Base-by-base conservation (phyloP, 2,113 vertebrate species). In the Phrynosoma platyrhinos region DNA sequence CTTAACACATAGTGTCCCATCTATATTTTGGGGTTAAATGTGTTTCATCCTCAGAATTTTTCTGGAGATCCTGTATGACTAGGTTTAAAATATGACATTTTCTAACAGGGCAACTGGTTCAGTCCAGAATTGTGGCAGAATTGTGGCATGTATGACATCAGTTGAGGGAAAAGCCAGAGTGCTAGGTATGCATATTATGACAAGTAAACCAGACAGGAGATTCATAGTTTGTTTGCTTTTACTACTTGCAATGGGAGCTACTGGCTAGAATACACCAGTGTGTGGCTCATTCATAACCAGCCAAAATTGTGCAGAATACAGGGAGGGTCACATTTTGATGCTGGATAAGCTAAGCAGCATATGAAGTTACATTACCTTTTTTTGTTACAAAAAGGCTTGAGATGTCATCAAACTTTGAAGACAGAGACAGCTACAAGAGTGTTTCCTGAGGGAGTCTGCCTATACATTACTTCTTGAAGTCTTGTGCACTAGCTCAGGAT, bases 391-490 rank as follows among this genome's bases (percentile, higher is more conserved):
- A 0, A 58, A 66, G 40, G 55, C 36, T 83, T 4, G 77, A 85
- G 21, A 83, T 69, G 47, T 12, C 88, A 12, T 83, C 82, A 64
- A 2, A 42, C 23, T 30, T 58, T 82, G 68, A 53, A 88, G 74
- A 36, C 30, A 88, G 86, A 71, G 86, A 71, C 6, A 10, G 47
- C 32, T 71, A 18, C 30, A 42, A 52, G 58, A 68, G 74, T 52
- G 8, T 55, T 27, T 90, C 3, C 77, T 87, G 86, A 87, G 27
- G 62, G 88, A 89, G 79, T 27, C 47, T 74, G 77, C 82, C 30
- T 9, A 0, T 84, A 84, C 64, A 85, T 92, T 89, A 81, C 83
- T 85, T 92, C 90, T 76, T 90, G 79, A 91, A 68, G 30, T 9
- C 55, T 93, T 86, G n/a, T 6, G 66, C 13, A 68, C 23, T 82